Evolutionary conservation across 2,888 invertebrate genomes (phyloP), one percentile per base, ranked within the genome.

Genomic region (Cataglyphis rosenhaueri): DNA sequence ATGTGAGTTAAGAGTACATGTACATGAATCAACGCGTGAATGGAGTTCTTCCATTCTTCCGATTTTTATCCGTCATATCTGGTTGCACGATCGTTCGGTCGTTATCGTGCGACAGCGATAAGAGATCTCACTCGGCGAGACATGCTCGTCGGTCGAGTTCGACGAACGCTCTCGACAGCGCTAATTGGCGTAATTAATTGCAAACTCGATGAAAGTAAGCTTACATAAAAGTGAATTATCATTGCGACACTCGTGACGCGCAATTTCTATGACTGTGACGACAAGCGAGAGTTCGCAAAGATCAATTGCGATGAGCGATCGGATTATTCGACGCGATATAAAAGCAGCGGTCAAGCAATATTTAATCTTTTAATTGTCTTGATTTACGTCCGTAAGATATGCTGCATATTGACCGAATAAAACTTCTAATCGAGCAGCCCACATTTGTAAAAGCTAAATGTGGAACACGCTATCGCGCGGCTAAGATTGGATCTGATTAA

Each of bases 101-200:
- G 21, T n/a, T 68, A 78, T 71, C 32, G 21, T 32, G 18, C 41
- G 44, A 66, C 25, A 65, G n/a, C 44, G 59, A 76, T 76, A 76
- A 78, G 38, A 71, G 59, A 79, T 79, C 59, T 79, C 44, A 4
- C 38, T 12, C 25, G 21, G 12, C 55, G 44, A 29, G 73, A 15
- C 12, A 35, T 59, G 41, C 52, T 38, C 38, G 38, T 38, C 38
- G 44, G 15, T 44, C n/a, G 73, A 71, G 78, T 79, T 79, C 73
- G 78, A 71, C 78, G 78, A 79, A 79, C 78, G 48, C 44, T 44
- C 44, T 44, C 44, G 57, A 41, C 78, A 12, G 41, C 70, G n/a
- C 32, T 79, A 79, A 79, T 79, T 79, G 78, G 44, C n/a, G 73
- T 79, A 79, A 79, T 79, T 79, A 79, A 79, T 79, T 79, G 78